Base-by-base conservation (phyloP, 1,140 invertebrate species). In the Drosophila nasuta region DNA sequence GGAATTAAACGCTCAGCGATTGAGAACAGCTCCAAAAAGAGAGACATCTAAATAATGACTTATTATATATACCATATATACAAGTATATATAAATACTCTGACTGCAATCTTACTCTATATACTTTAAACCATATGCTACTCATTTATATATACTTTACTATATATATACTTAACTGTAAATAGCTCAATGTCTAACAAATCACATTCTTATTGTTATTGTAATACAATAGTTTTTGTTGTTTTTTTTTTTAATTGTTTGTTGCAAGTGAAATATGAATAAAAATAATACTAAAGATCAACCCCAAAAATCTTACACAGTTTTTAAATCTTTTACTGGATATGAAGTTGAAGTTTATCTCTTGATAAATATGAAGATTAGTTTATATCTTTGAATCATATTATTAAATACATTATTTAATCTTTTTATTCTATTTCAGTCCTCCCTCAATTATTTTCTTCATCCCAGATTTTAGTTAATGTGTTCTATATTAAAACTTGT, bases 101-200 rank as follows among this genome's bases (percentile, higher is more conserved):
- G n/a, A 52, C 57, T 33, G 11, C 45, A 62, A 10, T 38, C 45
- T 48, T 17, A 56, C 54, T 57, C 35, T 20, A 25, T 3, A 25
- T 17, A 13, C 28, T 33, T n/a, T 54, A 54, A 3, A 48, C 41
- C 46, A 25, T 25, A 25, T 25, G 20, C 11, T 38, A 54, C 28
- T 63, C 48, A 35, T 64, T 28, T 48, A 38, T 62, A 30, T 43
- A 33, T 28, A 28, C 15, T 41, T 43, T 20, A n/a, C n/a, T 54
- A 41, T 11, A 43, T 52, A 51, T 62, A 35, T 38, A 66, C 4
- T n/a, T 75, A 75, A 75, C 66, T 75, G 72, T 75, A 75, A 75
- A 75, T 75, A 75, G 72, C 72, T 63, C 33, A 48, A 56, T 62
- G 57, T 62, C 54, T 43, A 49, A 62, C 56, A 45, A 43, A 17